A percentile compares a stretch with the other conserved stretches of the same genome.
phyloP scores from a whole-genome alignment of 2,113 vertebrate genomes.

The Dinomys branickii region DNA sequence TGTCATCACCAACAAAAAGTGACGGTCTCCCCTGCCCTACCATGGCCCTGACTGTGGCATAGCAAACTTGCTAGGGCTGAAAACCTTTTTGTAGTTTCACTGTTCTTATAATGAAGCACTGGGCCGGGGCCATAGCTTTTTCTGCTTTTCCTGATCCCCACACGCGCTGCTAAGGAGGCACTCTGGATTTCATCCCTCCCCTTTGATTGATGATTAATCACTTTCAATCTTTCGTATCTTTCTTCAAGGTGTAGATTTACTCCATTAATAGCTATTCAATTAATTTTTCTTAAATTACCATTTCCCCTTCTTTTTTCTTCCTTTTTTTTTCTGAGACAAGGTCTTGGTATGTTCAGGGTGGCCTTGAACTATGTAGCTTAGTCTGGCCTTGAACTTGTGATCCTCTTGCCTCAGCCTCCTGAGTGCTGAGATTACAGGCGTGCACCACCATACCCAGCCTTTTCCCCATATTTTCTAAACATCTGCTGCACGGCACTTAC shows the following conservation, averaged over 20 bases:
- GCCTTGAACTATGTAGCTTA: neutral
- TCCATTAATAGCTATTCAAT: neutral
- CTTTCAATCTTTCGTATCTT: constrained; percentile 32
- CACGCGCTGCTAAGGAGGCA: neutral
- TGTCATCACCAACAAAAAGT: neutral
- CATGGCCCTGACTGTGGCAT: neutral
- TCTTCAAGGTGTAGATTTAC: constrained; percentile 5
- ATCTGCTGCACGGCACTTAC: neutral
- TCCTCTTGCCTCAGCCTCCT: neutral
- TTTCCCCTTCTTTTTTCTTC: neutral
- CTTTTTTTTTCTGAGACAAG: neutral
- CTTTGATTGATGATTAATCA: constrained; percentile 15
- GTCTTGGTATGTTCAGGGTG: neutral
- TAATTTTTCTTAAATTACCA: constrained; percentile 8
- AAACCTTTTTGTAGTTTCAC: neutral
- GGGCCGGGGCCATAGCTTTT: too few species aligned
- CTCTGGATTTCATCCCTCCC: neutral
- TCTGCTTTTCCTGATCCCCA: neutral
- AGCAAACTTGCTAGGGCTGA: constrained; percentile 1
- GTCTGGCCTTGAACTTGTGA: neutral
- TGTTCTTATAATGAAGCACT: neutral
- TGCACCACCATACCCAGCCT: neutral
- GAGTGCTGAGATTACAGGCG: neutral
- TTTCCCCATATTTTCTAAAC: neutral
- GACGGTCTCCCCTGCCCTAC: neutral